A percentile compares a stretch with the other conserved stretches of the same genome.
Conservation (phyloP, 2,888 invertebrate genomes). For the Drosophila mulleri region DNA sequence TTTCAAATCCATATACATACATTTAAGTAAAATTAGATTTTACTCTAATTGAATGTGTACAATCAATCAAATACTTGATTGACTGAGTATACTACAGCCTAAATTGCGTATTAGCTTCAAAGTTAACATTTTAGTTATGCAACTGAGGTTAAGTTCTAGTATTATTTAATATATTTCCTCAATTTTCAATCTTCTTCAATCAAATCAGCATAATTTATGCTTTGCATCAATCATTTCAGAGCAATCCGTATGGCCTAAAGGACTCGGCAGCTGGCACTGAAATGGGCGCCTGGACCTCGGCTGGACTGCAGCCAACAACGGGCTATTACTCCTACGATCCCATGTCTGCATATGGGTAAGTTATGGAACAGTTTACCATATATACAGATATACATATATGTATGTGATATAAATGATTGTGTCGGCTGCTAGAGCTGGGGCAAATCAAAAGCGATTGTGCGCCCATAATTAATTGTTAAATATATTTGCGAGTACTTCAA, state of each 20-base stretch:
- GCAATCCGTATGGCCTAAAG: slow-evolving; percentile 95
- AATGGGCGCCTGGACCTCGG: slow-evolving; percentile 96
- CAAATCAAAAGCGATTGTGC: slow-evolving; percentile 63
- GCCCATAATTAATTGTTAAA: slow-evolving; percentile 80
- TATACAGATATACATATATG: background rate
- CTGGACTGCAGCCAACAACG: slow-evolving; percentile 94
- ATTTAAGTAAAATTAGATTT: too few relatives aligned
- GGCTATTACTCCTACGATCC: slow-evolving; percentile 98
- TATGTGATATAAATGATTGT: background rate
- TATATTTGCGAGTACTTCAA: slow-evolving; percentile 82
- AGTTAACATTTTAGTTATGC: background rate
- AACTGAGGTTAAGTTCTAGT: background rate
- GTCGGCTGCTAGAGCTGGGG: background rate
- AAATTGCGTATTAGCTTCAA: background rate
- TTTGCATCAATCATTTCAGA: slow-evolving; percentile 87
- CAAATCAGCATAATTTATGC: background rate
- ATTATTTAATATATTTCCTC: background rate
- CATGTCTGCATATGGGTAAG: slow-evolving; percentile 96
- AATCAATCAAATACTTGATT: too few relatives aligned
- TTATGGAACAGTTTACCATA: background rate
- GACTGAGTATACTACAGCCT: too few relatives aligned
- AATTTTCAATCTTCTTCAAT: background rate
- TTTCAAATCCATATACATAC: too few relatives aligned
- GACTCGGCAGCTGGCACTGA: slow-evolving; percentile 93
- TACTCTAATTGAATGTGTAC: too few relatives aligned